phyloP scores from a whole-genome alignment of 2,113 vertebrate genomes.

The Hippocampus guttulatus region DNA sequence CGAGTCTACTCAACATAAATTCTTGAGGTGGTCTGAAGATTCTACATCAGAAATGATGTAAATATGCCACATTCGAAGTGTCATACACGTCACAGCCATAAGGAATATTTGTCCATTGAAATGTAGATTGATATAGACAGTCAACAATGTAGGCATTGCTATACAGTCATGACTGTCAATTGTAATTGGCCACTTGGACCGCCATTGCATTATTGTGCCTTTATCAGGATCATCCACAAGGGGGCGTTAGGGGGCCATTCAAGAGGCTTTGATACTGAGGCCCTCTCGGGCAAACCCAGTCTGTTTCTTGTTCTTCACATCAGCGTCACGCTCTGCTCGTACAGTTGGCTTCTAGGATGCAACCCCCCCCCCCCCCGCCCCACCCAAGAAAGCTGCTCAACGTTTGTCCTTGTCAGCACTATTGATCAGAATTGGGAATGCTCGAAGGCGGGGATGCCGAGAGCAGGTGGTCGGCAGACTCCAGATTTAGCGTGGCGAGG shows the following conservation, averaged over 20 bases:
- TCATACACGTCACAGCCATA: no score
- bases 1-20: no score
- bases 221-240: constrained; percentile 35
- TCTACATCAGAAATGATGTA: neutral
- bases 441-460: constrained; percentile 47
- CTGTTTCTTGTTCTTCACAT: constrained; percentile 25
- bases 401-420: constrained; percentile 35
- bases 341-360: constrained; percentile 43
- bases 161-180: no score
- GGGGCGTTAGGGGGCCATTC: constrained; percentile 50
- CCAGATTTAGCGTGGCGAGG: constrained; percentile 59
- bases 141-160: neutral
- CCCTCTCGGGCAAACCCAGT: constrained; percentile 9
- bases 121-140: neutral
- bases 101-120: no score
- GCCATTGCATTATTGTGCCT: neutral
- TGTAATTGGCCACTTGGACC: neutral
- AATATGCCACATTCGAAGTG: no score
- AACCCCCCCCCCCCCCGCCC: constrained; percentile 13
- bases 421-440: constrained; percentile 59
- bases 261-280: neutral
- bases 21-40: neutral
- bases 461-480: constrained; percentile 70
- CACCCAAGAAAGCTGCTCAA: constrained; percentile 37
- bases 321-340: constrained; percentile 39